A percentile compares a stretch with the other conserved stretches of the same genome.
phyloP scores from a whole-genome alignment of 2,888 invertebrate species.

The Heteromyza rotundicornis region DNA sequence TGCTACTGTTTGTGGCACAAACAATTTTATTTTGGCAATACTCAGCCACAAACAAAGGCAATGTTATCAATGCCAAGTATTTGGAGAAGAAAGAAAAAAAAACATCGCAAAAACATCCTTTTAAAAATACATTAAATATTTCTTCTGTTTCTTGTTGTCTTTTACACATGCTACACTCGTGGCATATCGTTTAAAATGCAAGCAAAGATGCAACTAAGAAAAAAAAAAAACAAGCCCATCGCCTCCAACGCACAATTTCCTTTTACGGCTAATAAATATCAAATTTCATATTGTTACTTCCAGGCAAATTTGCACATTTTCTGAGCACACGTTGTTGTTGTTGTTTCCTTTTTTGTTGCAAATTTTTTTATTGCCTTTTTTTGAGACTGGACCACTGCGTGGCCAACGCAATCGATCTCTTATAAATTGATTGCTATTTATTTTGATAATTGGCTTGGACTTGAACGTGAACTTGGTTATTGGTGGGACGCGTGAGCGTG shows the following conservation, averaged over 20 bases:
- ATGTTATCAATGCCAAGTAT: no score
- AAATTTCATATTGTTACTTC: constrained; percentile 32
- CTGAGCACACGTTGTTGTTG: not conserved
- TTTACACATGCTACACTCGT: no score
- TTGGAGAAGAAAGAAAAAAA: not conserved
- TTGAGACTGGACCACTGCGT: not conserved
- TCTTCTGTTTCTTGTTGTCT: no score
- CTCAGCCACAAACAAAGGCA: no score
- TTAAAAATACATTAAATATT: no score
- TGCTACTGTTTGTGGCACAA: not conserved
- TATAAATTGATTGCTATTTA: constrained; percentile 53
- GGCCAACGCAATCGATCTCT: constrained; percentile 16
- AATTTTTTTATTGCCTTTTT: not conserved
- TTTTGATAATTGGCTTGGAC: constrained; percentile 51
- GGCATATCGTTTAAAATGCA: no score
- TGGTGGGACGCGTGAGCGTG: no score
- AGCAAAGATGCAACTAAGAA: not conserved
- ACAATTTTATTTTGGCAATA: not conserved
- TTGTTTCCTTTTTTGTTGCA: constrained; percentile 9
- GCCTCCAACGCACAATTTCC: constrained; percentile 25
- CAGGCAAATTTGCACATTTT: constrained; percentile 12
- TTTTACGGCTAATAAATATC: constrained; percentile 38
- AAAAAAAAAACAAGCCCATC: not conserved
- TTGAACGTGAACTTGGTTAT: constrained; percentile 24
- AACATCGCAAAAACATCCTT: not conserved